A percentile compares a stretch with the other conserved stretches of the same genome.
Conservation (phyloP, 1,140 invertebrate genomes). For the Cheumatopsyche charites region DNA sequence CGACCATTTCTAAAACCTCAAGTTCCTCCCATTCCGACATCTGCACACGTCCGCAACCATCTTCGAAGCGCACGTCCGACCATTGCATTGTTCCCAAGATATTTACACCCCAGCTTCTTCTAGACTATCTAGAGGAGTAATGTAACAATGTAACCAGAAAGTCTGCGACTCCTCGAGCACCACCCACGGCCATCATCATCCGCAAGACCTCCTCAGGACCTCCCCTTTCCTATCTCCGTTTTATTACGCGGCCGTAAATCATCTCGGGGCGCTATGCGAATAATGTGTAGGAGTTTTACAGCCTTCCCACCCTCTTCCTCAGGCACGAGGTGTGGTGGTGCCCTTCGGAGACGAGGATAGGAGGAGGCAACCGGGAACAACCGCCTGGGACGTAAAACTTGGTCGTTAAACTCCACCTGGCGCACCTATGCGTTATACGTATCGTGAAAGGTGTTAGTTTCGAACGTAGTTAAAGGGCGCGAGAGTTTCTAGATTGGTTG, state of each 20-base stretch:
- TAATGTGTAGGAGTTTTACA: constrained; percentile 41
- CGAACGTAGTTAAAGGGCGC: neutral
- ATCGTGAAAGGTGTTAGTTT: neutral
- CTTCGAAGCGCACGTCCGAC: no score
- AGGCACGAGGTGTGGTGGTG: neutral
- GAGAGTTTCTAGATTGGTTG: no score
- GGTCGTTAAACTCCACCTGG: constrained; percentile 30
- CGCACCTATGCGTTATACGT: neutral
- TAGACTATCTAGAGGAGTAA: no score
- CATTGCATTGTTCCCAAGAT: no score
- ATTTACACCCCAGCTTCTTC: no score
- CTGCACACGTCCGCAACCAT: no score
- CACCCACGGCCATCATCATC: neutral
- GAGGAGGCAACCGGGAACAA: constrained; percentile 13
- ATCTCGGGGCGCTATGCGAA: constrained; percentile 38
- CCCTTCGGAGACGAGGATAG: neutral
- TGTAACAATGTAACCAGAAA: no score
- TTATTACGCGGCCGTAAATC: constrained; percentile 41
- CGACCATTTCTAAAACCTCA: no score
- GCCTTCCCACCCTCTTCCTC: constrained; percentile 21
- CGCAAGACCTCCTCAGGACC: neutral
- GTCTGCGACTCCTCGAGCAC: no score
- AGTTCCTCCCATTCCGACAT: no score
- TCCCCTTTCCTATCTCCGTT: neutral
- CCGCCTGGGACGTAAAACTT: constrained; percentile 5